These are phyloP conservation scores for Acheta domesticus DNA, from an alignment of 2,888 invertebrate species.

Conservation along the genomic window DNA sequence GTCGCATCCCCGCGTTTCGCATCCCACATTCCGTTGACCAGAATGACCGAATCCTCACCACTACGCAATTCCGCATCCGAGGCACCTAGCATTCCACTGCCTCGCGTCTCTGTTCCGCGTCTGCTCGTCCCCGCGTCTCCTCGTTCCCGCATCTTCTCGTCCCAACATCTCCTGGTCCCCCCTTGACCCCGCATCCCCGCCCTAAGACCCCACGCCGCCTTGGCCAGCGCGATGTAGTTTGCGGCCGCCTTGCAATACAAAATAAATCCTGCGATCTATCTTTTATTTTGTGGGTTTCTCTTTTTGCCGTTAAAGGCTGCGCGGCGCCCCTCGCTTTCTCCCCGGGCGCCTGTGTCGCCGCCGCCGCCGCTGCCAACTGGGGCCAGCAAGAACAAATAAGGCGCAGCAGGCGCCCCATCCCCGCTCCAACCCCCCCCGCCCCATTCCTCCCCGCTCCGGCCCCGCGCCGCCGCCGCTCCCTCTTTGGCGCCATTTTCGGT, in stretches of 20 bases:
- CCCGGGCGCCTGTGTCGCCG: neutral
- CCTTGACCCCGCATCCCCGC: neutral
- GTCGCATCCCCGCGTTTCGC: too few relatives aligned
- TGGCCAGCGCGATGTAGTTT: neutral
- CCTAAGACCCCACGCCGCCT: neutral
- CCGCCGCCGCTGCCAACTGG: neutral
- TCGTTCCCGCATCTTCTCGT: too few relatives aligned
- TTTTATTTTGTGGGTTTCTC: conserved; percentile 1
- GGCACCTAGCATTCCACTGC: too few relatives aligned
- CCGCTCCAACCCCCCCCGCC: neutral
- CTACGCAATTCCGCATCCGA: too few relatives aligned
- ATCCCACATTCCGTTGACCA: too few relatives aligned
- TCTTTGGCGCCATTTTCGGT: too few relatives aligned
- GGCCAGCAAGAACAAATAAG: neutral
- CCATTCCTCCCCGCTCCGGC: too few relatives aligned
- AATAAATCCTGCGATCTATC: conserved; percentile 8
- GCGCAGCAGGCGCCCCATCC: neutral
- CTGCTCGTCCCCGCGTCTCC: too few relatives aligned
- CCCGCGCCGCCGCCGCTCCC: too few relatives aligned
- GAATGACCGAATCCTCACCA: too few relatives aligned
- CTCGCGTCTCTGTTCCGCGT: too few relatives aligned
- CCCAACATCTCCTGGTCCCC: too few relatives aligned
- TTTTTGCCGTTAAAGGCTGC: neutral
- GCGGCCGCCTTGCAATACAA: neutral
- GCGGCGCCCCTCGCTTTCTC: neutral